These are phyloP conservation scores for Watersipora subatra DNA, from an alignment of 1,140 invertebrate species.

Conservation along the genomic window DNA sequence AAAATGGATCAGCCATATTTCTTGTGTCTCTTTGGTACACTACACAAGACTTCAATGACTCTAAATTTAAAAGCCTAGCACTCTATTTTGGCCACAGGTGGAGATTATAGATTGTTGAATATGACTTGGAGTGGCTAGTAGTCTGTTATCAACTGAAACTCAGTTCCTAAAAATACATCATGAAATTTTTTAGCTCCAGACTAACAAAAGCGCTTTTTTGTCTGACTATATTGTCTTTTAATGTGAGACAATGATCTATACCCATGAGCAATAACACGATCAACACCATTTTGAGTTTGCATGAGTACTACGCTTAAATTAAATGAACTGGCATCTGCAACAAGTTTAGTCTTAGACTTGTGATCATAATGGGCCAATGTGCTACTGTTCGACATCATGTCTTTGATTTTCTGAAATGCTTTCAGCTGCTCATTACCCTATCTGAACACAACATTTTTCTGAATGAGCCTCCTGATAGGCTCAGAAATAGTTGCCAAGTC, in stretches of 20 bases:
- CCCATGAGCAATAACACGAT: not conserved
- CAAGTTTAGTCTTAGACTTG: not conserved
- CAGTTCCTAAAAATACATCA: constrained; percentile 11
- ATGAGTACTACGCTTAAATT: constrained; percentile 5
- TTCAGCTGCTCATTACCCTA: not conserved
- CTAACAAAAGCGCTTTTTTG: constrained; percentile 12
- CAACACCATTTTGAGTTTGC: not conserved
- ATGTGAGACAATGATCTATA: constrained; percentile 5
- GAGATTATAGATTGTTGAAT: constrained; percentile 3
- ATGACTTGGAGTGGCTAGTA: constrained; percentile 13
- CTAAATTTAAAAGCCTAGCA: no score
- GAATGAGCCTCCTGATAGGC: not conserved
- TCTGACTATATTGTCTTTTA: constrained; percentile 15
- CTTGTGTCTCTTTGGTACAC: not conserved
- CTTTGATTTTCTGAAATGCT: not conserved
- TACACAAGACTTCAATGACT: not conserved
- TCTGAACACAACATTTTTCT: not conserved
- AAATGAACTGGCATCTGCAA: no score
- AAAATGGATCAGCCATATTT: constrained; percentile 4
- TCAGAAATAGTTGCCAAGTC: constrained; percentile 8
- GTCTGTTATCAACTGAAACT: constrained; percentile 12
- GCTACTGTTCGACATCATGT: not conserved
- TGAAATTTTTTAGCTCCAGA: constrained; percentile 12
- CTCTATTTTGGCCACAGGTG: no score
- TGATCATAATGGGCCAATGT: not conserved